Conservation (phyloP, 92 coral and sea anemone genomes). For the Heliopora coerulea region DNA sequence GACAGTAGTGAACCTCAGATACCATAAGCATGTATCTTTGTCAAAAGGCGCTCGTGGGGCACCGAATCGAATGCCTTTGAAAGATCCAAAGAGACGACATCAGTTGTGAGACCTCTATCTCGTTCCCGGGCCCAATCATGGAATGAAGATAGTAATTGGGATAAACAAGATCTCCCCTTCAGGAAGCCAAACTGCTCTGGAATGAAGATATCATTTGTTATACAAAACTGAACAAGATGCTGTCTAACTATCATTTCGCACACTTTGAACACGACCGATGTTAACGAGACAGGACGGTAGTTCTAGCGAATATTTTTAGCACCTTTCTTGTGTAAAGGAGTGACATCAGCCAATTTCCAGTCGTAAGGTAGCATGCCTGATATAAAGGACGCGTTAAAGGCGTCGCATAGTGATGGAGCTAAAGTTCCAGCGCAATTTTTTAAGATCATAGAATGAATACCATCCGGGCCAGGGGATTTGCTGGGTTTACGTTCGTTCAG, state of each 20-base stretch:
- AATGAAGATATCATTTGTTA: no score
- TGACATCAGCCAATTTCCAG: no score
- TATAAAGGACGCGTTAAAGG: constrained; percentile 25
- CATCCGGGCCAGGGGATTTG: constrained; percentile 45
- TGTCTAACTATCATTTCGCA: constrained; percentile 4
- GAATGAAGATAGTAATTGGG: constrained; percentile 36
- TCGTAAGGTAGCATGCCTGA: constrained; percentile 39
- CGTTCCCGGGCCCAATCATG: no score
- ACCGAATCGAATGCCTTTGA: constrained; percentile 52
- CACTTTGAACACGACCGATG: constrained; percentile 1
- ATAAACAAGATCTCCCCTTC: constrained; percentile 37
- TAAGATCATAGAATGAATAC: constrained; percentile 41
- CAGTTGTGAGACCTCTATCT: no score
- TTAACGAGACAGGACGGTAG: no score
- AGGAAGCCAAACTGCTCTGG: constrained; percentile 38
- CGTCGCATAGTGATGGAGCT: constrained; percentile 21
- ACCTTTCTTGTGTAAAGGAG: constrained; percentile 45
- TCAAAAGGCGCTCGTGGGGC: constrained; percentile 48
- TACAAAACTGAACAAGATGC: no score
- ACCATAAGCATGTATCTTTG: constrained; percentile 38
- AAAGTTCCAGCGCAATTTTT: constrained; percentile 40
- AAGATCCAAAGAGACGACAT: constrained; percentile 46
- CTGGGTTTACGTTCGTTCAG: no score
- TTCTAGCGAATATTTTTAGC: no score
- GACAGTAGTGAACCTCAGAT: constrained; percentile 46